Evolutionary conservation across 2,113 vertebrate species (phyloP).

Genomic region (Cyprinodon tularosa): DNA sequence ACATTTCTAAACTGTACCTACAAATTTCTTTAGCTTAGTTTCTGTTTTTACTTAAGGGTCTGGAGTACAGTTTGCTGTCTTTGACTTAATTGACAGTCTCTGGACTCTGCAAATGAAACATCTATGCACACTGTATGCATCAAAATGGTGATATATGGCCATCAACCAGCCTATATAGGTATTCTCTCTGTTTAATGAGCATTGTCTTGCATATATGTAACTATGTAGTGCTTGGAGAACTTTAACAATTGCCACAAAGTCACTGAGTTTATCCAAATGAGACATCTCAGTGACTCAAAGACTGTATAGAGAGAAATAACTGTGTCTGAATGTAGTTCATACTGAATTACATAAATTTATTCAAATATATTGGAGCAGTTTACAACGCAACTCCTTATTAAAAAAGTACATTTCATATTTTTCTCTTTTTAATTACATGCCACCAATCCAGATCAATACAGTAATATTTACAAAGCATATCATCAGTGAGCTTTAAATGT

Average conservation of each 20-base stretch:
- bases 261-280: constrained; percentile 9
- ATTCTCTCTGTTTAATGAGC: background rate
- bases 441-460: background rate
- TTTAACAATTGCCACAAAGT: constrained; percentile 7
- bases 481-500: background rate
- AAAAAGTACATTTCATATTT: background rate
- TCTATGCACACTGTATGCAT: background rate
- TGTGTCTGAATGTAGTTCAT: constrained; percentile 13
- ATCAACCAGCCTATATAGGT: background rate
- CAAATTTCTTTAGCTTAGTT: background rate
- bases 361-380: constrained; percentile 4
- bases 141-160: background rate
- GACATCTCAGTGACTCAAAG: constrained; percentile 6
- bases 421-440: background rate
- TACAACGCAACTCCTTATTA: background rate
- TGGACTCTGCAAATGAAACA: background rate
- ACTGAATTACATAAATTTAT: background rate
- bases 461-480: background rate
- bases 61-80: too few relatives aligned
- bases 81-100: background rate
- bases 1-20: background rate
- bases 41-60: too few relatives aligned
- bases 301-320: background rate
- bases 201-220: background rate
- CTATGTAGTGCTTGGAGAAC: background rate